phyloP scores from a whole-genome alignment of 2,797 vertebrate species.

The Arrhamphus sclerolepis region DNA sequence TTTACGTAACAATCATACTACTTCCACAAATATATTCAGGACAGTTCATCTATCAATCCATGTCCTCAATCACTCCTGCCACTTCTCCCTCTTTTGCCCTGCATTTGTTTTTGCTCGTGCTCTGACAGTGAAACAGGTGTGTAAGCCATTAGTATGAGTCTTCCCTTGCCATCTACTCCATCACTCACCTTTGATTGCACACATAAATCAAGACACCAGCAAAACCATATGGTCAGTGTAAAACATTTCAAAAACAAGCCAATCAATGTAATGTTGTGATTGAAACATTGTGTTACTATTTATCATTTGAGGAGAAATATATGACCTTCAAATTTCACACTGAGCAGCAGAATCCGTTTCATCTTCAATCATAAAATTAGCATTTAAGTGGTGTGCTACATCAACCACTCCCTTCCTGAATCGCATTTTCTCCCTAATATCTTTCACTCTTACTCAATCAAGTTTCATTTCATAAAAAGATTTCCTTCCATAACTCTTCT shows the following conservation, averaged over 20 bases:
- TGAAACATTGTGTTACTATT: slow-evolving; percentile 14
- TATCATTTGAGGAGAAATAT: slow-evolving; percentile 30
- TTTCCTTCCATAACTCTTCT: slow-evolving; percentile 39
- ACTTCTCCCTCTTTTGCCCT: slow-evolving; percentile 35
- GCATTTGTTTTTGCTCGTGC: slow-evolving; percentile 37
- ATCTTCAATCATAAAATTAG: slow-evolving; percentile 53
- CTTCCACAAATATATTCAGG: slow-evolving; percentile 9
- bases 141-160: slow-evolving; percentile 40
- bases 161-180: slow-evolving; percentile 48
- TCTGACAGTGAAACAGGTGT: slow-evolving; percentile 58
- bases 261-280: not conserved
- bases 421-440: slow-evolving; percentile 41
- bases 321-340: slow-evolving; percentile 42
- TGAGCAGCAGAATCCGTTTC: slow-evolving; percentile 25
- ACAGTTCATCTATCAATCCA: slow-evolving; percentile 31
- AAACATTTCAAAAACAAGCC: slow-evolving; percentile 12
- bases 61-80: slow-evolving; percentile 31
- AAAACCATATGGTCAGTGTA: slow-evolving; percentile 2
- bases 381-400: slow-evolving; percentile 41
- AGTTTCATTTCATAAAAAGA: slow-evolving; percentile 58
- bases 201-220: slow-evolving; percentile 48
- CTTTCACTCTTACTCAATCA: slow-evolving; percentile 35
- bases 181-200: slow-evolving; percentile 43
- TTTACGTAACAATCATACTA: slow-evolving; percentile 19
- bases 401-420: slow-evolving; percentile 50